A percentile compares a stretch with the other conserved stretches of the same genome.
Evolutionary conservation across 2,888 invertebrate genomes (phyloP).

Genomic region (Drosophila infuscata): DNA sequence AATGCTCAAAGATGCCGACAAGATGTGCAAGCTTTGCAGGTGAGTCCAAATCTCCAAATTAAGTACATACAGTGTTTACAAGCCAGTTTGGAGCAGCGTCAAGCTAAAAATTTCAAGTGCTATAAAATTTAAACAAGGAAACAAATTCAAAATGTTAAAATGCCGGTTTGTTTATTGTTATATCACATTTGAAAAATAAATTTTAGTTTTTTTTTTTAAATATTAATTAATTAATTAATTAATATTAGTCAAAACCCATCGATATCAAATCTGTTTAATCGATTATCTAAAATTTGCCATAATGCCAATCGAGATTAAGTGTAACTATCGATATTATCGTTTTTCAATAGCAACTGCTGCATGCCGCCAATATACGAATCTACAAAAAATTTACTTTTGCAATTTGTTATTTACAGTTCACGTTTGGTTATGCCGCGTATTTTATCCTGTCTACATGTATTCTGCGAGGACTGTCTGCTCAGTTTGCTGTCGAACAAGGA

Average conservation of each 20-base stretch:
- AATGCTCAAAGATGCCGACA: slow-evolving; percentile 84
- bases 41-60: slow-evolving; percentile 83
- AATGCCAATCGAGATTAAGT: not conserved
- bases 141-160: too few species aligned
- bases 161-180: too few species aligned
- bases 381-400: not conserved
- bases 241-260: too few species aligned
- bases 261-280: not conserved
- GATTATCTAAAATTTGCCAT: not conserved
- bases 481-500: slow-evolving; percentile 89
- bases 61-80: not conserved
- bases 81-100: too few species aligned
- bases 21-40: slow-evolving; percentile 89
- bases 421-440: slow-evolving; percentile 93
- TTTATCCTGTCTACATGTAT: slow-evolving; percentile 96
- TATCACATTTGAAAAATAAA: too few species aligned
- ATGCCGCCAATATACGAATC: not conserved
- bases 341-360: not conserved
- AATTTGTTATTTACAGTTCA: slow-evolving; percentile 86
- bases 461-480: slow-evolving; percentile 96
- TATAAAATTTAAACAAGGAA: too few species aligned
- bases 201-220: too few species aligned
- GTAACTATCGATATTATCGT: not conserved
- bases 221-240: too few species aligned
- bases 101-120: too few species aligned